These are phyloP conservation scores for Haemorhous mexicanus DNA, from an alignment of 2,113 vertebrate species.

Conservation along the genomic window DNA sequence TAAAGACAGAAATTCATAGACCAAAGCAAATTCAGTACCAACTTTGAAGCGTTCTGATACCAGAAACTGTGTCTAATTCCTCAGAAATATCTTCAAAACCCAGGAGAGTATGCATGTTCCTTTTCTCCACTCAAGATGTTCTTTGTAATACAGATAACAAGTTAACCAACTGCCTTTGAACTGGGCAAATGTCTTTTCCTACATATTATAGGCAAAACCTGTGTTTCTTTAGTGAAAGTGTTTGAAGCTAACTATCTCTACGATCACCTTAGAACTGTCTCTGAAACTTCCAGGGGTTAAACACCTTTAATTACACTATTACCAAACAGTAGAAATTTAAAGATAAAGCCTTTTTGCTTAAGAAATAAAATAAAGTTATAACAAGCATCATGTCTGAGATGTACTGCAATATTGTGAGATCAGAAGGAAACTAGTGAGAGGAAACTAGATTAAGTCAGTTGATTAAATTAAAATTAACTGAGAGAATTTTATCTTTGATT, in stretches of 20 bases:
- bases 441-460: background rate
- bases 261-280: background rate
- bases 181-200: background rate
- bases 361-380: background rate
- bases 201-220: background rate
- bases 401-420: background rate
- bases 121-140: background rate
- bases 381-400: background rate
- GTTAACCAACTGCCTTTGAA: slow-evolving; percentile 26
- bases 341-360: background rate
- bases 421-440: background rate
- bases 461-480: background rate
- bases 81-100: background rate
- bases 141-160: background rate
- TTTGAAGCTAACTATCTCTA: background rate
- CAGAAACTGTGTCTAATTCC: background rate
- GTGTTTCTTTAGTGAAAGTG: background rate
- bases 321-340: background rate
- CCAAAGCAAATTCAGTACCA: background rate
- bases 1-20: background rate
- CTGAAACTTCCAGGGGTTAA: background rate
- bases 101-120: background rate
- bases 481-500: background rate
- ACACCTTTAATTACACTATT: background rate
- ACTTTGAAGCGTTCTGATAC: background rate